Percentiles rank a stretch among this genome's conserved stretches.
phyloP scores from a whole-genome alignment of 2,113 vertebrate species.

The Tauraco erythrolophus region DNA sequence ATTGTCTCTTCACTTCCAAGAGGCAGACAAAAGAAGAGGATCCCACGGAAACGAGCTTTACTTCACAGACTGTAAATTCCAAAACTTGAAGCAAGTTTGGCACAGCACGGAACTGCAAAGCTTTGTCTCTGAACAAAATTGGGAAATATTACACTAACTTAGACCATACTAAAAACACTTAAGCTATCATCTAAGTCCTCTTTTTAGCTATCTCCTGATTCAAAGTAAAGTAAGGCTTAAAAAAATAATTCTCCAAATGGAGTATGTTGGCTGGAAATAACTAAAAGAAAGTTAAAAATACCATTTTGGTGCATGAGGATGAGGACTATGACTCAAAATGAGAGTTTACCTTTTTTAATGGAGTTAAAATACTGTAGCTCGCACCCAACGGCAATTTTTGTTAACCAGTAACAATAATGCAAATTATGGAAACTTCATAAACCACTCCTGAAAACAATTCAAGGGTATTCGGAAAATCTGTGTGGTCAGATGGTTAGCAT shows the following conservation, averaged over 20 bases:
- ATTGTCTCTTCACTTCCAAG: slow-evolving; percentile 23
- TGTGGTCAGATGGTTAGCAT: slow-evolving; percentile 48
- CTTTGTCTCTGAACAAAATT: slow-evolving; percentile 27
- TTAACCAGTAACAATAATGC: slow-evolving; percentile 29
- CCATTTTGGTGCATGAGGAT: slow-evolving; percentile 1
- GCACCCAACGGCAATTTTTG: background rate
- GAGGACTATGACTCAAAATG: background rate
- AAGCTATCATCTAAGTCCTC: slow-evolving; percentile 32
- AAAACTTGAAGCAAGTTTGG: slow-evolving; percentile 40
- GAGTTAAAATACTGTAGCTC: slow-evolving; percentile 43
- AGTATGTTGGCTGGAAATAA: slow-evolving; percentile 49
- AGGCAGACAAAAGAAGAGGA: background rate
- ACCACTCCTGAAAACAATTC: slow-evolving; percentile 20
- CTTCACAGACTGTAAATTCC: slow-evolving; percentile 13
- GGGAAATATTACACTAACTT: slow-evolving; percentile 31
- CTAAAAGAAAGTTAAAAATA: slow-evolving; percentile 24
- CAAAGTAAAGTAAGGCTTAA: slow-evolving; percentile 49
- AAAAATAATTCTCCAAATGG: slow-evolving; percentile 45
- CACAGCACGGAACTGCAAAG: slow-evolving; percentile 31
- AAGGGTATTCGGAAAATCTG: slow-evolving; percentile 24
- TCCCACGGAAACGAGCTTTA: background rate
- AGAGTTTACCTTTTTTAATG: slow-evolving; percentile 2
- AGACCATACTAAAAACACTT: slow-evolving; percentile 51
- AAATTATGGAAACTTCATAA: slow-evolving; percentile 35
- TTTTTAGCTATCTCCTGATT: slow-evolving; percentile 35